Evolutionary conservation across 53 echinoderm and acorn worm species (phyloP), one percentile per base, ranked within the genome.

Genomic region (Stichopus horrens): DNA sequence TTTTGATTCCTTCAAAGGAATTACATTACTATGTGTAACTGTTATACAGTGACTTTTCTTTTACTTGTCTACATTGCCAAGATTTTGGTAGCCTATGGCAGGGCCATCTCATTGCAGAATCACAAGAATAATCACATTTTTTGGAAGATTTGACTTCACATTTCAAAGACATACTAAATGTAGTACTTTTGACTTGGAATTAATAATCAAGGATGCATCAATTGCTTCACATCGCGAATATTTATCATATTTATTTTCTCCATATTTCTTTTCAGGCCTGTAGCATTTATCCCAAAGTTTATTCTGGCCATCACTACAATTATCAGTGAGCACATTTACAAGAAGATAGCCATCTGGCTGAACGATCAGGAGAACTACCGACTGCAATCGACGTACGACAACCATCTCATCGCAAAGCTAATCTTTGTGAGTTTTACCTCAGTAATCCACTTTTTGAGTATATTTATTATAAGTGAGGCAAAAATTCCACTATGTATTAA

Each of bases 291-390:
- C 52, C 97, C 97, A 58, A 97, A 95, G 89, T 91, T 97, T 23
- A 78, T 95, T 4, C 78, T 97, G 56, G 95, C 95, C 7, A 76
- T 92, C 4, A 82, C 80, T n/a, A 95, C 95, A 74, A 93, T 92
- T 52, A 74, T 92, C 4, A 77, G 92, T 83, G 95, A 95, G 52
- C 89, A 91, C 57, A 6, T 94, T 4, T 97, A 92, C 75, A 95
- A 95, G 89, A 97, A 90, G 88, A 90, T 95, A 59, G 97, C 97
- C n/a, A 86, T 94, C 55, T 95, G 97, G 97, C 87, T 95, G 76
- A 97, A 97, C 56, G 91, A 95, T 68, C 92, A 90, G 89, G 97
- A 97, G 80, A 97, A 97, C 92, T 97, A 97, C 88, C 71, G 95
- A 57, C 90, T 93, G 52, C 93, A 95, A 75, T 92, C 90, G 54